Evolutionary conservation across 2,113 vertebrate species (phyloP).

Genomic region (Dicrurus megarhynchus): DNA sequence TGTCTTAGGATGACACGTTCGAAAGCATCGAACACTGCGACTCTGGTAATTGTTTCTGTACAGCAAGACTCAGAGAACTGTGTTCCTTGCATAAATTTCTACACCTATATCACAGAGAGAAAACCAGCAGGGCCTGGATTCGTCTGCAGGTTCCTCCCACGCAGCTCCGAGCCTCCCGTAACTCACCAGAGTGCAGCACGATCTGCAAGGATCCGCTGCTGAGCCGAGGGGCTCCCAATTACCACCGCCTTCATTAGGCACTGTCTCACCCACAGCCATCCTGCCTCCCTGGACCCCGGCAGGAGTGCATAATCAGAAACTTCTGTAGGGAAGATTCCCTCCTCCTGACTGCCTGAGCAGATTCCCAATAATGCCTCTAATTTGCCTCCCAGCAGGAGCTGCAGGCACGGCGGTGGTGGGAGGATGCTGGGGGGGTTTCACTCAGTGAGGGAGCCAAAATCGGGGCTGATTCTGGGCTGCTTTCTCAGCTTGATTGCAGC

Average conservation of each 20-base stretch:
- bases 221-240: constrained; percentile 22
- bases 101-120: not conserved
- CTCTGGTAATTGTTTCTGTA: not conserved
- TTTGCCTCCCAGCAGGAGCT: not conserved
- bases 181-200: not conserved
- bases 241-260: not conserved
- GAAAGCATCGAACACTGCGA: not conserved
- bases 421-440: not conserved
- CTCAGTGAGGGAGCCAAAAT: rapidly evolving
- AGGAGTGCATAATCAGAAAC: not conserved
- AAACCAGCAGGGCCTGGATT: constrained; percentile 10
- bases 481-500: constrained; percentile 28
- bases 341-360: not conserved
- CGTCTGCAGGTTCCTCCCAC: constrained; percentile 24
- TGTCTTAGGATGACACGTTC: not conserved
- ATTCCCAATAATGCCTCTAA: not conserved
- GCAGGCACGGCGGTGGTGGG: not conserved
- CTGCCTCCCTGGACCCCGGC: not conserved
- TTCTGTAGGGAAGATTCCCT: not conserved
- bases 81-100: not conserved
- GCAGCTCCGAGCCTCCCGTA: not conserved
- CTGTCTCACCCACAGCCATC: not conserved
- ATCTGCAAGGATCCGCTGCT: not conserved
- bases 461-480: not conserved
- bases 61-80: not conserved